Percentiles rank a stretch among this genome's conserved stretches.
Evolutionary conservation across 2,888 invertebrate genomes (phyloP).

Genomic region (Cyclophora punctaria): DNA sequence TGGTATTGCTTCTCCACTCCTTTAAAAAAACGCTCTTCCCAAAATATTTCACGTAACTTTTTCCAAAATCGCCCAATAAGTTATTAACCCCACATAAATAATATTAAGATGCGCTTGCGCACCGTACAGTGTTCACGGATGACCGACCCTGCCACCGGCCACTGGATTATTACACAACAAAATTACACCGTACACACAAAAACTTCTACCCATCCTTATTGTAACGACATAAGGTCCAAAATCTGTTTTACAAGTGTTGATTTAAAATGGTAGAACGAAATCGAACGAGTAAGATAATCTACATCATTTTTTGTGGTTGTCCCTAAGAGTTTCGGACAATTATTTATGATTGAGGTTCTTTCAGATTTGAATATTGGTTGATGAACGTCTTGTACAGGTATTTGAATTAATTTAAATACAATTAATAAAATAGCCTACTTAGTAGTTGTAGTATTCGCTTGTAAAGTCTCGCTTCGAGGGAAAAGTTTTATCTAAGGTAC

Average conservation of each 20-base stretch:
- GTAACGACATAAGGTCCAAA: conserved; percentile 16
- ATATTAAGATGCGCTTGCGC: conserved; percentile 29
- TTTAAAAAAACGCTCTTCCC: too few relatives aligned
- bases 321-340: conserved; percentile 49
- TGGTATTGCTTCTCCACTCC: too few relatives aligned
- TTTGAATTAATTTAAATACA: too few relatives aligned
- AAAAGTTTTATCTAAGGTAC: too few relatives aligned
- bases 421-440: too few relatives aligned
- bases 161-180: conserved; percentile 41
- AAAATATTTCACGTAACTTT: too few relatives aligned
- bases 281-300: conserved; percentile 50
- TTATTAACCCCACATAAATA: too few relatives aligned
- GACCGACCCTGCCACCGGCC: conserved; percentile 45
- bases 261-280: conserved; percentile 24
- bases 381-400: too few relatives aligned
- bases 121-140: conserved; percentile 55
- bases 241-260: conserved; percentile 3
- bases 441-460: too few relatives aligned
- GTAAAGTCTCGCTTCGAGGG: too few relatives aligned
- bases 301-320: conserved; percentile 52
- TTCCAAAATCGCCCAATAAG: too few relatives aligned
- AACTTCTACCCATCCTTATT: conserved; percentile 7
- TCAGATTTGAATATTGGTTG: too few relatives aligned
- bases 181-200: conserved; percentile 14
- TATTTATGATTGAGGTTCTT: conserved; percentile 44